Evolutionary conservation across 2,797 vertebrate species (phyloP).

Genomic region (Chelon labrosus): DNA sequence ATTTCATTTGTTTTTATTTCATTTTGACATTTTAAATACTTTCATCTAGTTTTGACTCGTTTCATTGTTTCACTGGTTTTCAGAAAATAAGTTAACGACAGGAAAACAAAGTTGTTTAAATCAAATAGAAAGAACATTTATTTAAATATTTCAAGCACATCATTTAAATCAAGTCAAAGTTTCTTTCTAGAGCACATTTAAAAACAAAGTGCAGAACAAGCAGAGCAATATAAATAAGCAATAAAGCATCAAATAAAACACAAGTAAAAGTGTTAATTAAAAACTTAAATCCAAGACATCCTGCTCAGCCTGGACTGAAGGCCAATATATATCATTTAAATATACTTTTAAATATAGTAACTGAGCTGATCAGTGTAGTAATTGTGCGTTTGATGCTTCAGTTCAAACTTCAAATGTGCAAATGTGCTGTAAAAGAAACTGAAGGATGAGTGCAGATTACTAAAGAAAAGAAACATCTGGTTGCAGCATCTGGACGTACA

Average conservation of each 20-base stretch:
- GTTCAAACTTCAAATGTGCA: slow-evolving; percentile 24
- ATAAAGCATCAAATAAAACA: too few species aligned
- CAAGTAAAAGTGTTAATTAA: too few species aligned
- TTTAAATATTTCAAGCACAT: slow-evolving; percentile 12
- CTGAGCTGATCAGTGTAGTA: slow-evolving; percentile 7
- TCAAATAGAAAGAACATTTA: slow-evolving; percentile 13
- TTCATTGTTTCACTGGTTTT: not conserved
- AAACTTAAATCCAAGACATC: too few species aligned
- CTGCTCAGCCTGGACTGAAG: too few species aligned
- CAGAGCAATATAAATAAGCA: too few species aligned
- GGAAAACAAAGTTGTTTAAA: not conserved
- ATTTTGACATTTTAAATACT: too few species aligned
- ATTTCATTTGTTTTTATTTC: too few species aligned
- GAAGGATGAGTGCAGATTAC: not conserved
- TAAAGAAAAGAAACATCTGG: too few species aligned
- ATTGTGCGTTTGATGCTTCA: not conserved
- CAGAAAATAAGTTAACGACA: not conserved
- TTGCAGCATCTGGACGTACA: too few species aligned
- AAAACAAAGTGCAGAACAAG: too few species aligned
- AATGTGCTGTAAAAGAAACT: not conserved
- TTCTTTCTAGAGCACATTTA: too few species aligned
- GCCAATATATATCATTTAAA: slow-evolving; percentile 4
- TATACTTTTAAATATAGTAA: slow-evolving; percentile 13
- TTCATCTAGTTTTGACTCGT: too few species aligned
- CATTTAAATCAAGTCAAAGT: slow-evolving; percentile 13